Conservation (phyloP, 2,888 invertebrate genomes). For the Drosophila borealis region DNA sequence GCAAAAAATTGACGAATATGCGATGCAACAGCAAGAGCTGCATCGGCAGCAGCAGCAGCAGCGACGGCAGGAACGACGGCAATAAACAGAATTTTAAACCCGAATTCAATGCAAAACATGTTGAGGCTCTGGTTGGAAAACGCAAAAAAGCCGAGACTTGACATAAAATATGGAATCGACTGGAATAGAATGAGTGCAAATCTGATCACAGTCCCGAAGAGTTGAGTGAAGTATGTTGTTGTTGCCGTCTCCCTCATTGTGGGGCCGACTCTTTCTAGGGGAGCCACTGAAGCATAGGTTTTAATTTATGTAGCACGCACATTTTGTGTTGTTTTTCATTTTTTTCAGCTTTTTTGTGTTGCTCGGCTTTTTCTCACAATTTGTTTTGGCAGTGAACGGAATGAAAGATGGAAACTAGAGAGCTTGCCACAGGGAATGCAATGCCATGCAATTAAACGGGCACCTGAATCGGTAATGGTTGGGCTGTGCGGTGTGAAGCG, state of each 20-base stretch:
- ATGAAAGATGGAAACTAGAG: conserved; percentile 42
- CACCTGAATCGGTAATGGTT: conserved; percentile 52
- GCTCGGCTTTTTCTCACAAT: conserved; percentile 74
- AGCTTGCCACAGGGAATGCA: conserved; percentile 49
- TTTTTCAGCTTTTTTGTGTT: conserved; percentile 31
- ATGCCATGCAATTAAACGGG: conserved; percentile 70
- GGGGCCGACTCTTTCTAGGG: conserved; percentile 23
- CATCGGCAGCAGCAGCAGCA: conserved; percentile 19
- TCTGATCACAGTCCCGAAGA: conserved; percentile 24
- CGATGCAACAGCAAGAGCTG: conserved; percentile 56
- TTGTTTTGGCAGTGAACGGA: conserved; percentile 73
- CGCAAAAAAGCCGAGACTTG: conserved; percentile 68
- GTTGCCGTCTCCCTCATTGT: conserved; percentile 21
- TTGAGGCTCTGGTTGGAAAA: conserved; percentile 42
- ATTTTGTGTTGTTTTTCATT: conserved; percentile 68
- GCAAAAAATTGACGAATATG: conserved; percentile 72
- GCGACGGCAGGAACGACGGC: conserved; percentile 40
- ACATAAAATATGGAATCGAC: conserved; percentile 75
- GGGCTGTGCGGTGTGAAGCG: conserved; percentile 21
- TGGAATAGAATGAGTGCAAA: conserved; percentile 49
- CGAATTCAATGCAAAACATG: conserved; percentile 81
- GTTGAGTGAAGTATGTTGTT: conserved; percentile 28
- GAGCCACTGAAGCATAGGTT: conserved; percentile 76
- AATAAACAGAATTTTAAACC: conserved; percentile 77
- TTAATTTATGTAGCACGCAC: conserved; percentile 79